phyloP scores from a whole-genome alignment of 2,888 invertebrate species.

The Drosophila pseudotalamancana region DNA sequence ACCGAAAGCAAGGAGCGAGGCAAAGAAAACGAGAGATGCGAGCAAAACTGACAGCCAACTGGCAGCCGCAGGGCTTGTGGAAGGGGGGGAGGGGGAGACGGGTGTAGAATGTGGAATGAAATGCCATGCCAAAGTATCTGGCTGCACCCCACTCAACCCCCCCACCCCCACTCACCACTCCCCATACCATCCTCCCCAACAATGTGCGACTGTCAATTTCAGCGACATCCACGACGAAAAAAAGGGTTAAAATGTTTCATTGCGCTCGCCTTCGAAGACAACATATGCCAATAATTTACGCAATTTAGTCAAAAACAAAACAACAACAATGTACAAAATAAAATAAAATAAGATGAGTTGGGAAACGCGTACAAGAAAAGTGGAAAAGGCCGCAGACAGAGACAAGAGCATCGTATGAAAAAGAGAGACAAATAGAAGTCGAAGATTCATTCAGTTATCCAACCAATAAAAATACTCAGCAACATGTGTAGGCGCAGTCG shows the following conservation, averaged over 20 bases:
- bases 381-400: constrained; percentile 19
- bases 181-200: constrained; percentile 28
- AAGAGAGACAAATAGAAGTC: neutral
- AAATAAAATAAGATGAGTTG: constrained; percentile 16
- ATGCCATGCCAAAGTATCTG: constrained; percentile 59
- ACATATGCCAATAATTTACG: constrained; percentile 78
- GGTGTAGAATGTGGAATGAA: constrained; percentile 53
- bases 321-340: constrained; percentile 9
- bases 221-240: constrained; percentile 63
- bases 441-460: constrained; percentile 39
- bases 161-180: too few relatives aligned
- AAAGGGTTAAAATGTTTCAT: constrained; percentile 81
- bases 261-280: constrained; percentile 65
- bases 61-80: constrained; percentile 52
- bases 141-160: neutral
- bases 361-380: constrained; percentile 17
- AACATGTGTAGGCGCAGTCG: constrained; percentile 52
- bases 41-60: constrained; percentile 72
- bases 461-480: constrained; percentile 15
- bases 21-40: constrained; percentile 34
- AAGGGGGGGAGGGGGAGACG: constrained; percentile 1
- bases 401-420: neutral
- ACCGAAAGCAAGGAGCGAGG: constrained; percentile 20
- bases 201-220: constrained; percentile 73
- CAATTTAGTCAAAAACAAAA: constrained; percentile 65